Percentiles rank a stretch among this genome's conserved stretches.
These are phyloP conservation scores for Prunella fulvescens DNA, from an alignment of 2,113 vertebrate species.

Conservation along the genomic window DNA sequence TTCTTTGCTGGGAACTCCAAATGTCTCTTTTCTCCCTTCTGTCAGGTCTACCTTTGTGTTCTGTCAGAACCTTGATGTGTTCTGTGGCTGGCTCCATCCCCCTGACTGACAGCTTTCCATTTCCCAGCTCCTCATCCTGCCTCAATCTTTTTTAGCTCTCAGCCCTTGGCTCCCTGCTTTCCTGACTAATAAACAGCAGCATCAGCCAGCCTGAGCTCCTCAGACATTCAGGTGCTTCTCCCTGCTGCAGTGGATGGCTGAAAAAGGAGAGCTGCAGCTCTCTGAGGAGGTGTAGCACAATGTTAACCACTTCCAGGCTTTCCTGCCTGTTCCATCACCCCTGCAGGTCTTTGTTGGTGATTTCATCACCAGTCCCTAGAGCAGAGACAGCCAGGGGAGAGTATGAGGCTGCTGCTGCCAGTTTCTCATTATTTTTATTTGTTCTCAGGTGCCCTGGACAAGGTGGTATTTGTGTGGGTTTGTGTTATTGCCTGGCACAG, in stretches of 20 bases:
- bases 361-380: no score
- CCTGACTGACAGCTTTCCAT: neutral
- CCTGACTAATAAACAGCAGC: neutral
- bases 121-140: neutral
- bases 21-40: neutral
- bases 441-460: neutral
- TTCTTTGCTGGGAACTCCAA: neutral
- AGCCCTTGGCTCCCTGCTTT: neutral
- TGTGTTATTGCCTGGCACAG: neutral
- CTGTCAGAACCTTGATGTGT: neutral
- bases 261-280: neutral
- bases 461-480: fast-evolving
- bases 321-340: fast-evolving
- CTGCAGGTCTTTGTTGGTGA: neutral
- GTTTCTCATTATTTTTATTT: neutral
- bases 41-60: neutral
- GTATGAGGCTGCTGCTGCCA: neutral
- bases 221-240: neutral
- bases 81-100: neutral
- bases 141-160: neutral
- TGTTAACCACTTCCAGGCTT: no score
- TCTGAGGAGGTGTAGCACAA: neutral
- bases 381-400: neutral
- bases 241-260: neutral
- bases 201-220: neutral